Base-by-base conservation (phyloP, 37 sponge, comb jelly and placozoan species). In the Petrosia ficiformis region DNA sequence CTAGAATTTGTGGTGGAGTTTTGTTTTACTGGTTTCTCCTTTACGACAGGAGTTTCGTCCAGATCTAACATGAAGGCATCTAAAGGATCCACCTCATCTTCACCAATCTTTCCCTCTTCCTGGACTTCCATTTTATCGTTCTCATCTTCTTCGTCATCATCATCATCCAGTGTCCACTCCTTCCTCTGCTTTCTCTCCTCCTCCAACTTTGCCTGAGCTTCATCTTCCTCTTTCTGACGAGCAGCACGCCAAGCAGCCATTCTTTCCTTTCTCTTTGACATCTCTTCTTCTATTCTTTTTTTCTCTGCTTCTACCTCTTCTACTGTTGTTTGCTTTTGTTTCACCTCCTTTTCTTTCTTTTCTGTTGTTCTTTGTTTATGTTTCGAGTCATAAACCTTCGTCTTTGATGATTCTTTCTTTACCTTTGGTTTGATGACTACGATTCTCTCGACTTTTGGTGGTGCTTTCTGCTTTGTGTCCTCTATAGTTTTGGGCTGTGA, bases 231-330 rank as follows among this genome's bases (percentile, higher is more conserved):
- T 44, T 90, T 82, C 76, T 84, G 75, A n/a, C 84, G 67, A n/a
- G 82, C 80, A 34, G 89, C 87, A 29, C 95, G 59, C 99, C 99
- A 98, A 0, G 93, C 95, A 52, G 94, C 99, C 3, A 98, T 78
- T 31, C 92, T 66, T 68, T 98, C 95, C 31, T 85, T 71, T 26
- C 99, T 42, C 70, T 91, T 93, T 44, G 81, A 67, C 95, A 98
- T 94, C 77, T 89, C 99, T 57, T 92, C 88, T 54, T 98, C 99
- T 22, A 98, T 81, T 77, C 78, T 84, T 54, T 81, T 68, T 68
- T 89, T 90, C 38, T 80, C 87, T 2, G 80, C 86, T 57, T 86
- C 73, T 0, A 85, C 78, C 38, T 69, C 86, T 22, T 72, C 86
- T 1, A 91, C 56, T 0, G 57, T 74, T 16, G 57, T 73, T 19